Evolutionary conservation across 2,113 vertebrate genomes (phyloP), one percentile per base, ranked within the genome.

Genomic region (Rynchops niger): DNA sequence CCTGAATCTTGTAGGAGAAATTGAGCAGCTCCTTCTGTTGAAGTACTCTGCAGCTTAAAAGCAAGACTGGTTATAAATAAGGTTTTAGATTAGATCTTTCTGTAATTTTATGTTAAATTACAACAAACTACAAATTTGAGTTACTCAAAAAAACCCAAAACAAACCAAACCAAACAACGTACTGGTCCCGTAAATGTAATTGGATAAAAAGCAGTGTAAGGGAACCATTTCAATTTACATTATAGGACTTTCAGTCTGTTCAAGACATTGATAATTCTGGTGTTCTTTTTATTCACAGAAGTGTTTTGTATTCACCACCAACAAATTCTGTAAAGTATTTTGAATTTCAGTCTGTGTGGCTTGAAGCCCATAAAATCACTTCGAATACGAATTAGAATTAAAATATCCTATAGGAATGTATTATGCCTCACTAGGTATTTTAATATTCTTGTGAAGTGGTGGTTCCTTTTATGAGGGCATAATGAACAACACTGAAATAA

Each of bases 201-300:
- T 81, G 87, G 63, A 50, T 43, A 56, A 58, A 38, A 69, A 86
- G 40, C 86, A 79, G 49, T 59, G 20, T 25, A 30, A 91, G 71
- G 36, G 52, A 91, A 47, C n/a, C 38, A 9, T 63, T 71, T 74
- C 38, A 45, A 70, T 86, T 76, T 62, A 30, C 36, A 9, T 40
- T 34, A 3, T 9, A 20, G 66, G 45, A 29, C 40, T 69, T 79
- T 5, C 15, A n/a, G 58, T 71, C 38, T 29, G 62, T 81, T 74
- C n/a, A 92, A 67, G 56, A 56, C 43, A 5, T 40, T 93, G 83
- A 29, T 67, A 94, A 5, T 34, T 78, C 32, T 36, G 20, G 7
- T 66, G 63, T 95, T 96, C 84, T 94, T 97, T 97, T 98, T 98
- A 97, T 98, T 98, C 98, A 98, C 96, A 98, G 96, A 73, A 74